phyloP scores from a whole-genome alignment of 2,888 invertebrate genomes.

The Drosophila nigricruria region DNA sequence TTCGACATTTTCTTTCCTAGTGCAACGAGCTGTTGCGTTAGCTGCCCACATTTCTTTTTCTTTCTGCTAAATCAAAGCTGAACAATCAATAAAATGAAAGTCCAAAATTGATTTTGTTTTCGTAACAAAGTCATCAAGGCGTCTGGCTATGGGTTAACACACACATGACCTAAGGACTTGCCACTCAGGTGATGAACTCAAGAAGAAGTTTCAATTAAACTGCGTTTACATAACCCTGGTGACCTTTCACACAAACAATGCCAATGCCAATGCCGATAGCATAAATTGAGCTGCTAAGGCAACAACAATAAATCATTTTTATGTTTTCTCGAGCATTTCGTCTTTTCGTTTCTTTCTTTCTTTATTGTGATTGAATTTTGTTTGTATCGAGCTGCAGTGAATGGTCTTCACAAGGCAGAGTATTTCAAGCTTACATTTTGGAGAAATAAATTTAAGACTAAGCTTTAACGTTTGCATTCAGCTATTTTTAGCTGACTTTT shows the following conservation, averaged over 20 bases:
- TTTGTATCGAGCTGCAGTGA: background rate
- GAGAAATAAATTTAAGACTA: background rate
- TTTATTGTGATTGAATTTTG: slow-evolving; percentile 6
- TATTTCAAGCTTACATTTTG: background rate
- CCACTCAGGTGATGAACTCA: slow-evolving; percentile 27
- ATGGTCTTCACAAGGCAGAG: background rate
- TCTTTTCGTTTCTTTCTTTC: background rate
- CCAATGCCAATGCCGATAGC: background rate
- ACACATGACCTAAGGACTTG: background rate
- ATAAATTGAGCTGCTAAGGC: background rate
- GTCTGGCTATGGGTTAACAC: background rate
- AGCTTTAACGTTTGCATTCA: background rate
- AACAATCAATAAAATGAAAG: slow-evolving; percentile 41
- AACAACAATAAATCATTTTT: slow-evolving; percentile 17
- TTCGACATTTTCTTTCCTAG: background rate
- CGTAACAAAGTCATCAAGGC: slow-evolving; percentile 37
- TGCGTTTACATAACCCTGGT: slow-evolving; percentile 21
- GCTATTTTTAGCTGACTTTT: background rate
- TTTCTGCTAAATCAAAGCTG: slow-evolving; percentile 27
- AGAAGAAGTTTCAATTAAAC: slow-evolving; percentile 26
- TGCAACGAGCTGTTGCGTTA: slow-evolving; percentile 14
- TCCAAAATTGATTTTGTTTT: slow-evolving; percentile 24
- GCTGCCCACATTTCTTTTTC: background rate
- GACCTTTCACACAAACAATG: slow-evolving; percentile 13
- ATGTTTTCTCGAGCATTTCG: slow-evolving; percentile 7